Evolutionary conservation across 2,113 vertebrate genomes (phyloP).

Genomic region (Eptesicus fuscus): DNA sequence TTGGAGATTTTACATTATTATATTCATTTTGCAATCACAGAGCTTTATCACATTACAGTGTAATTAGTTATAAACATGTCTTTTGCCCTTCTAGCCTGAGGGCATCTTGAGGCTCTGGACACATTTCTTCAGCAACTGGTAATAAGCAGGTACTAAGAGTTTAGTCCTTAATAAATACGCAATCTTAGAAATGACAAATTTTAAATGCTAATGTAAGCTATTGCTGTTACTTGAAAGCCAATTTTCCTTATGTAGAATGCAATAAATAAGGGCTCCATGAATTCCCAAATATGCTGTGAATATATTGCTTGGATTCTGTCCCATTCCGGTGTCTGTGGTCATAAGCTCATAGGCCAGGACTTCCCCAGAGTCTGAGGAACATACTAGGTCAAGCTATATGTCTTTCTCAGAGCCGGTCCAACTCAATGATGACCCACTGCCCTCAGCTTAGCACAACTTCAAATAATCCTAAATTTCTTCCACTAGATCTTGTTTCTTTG

Average conservation of each 20-base stretch:
- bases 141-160: background rate
- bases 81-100: background rate
- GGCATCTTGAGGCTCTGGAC: background rate
- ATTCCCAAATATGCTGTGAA: background rate
- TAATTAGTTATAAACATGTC: background rate
- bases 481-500: background rate
- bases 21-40: background rate
- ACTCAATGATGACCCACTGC: background rate
- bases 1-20: background rate
- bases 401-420: background rate
- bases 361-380: background rate
- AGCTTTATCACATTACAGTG: background rate
- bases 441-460: background rate
- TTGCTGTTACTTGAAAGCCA: background rate
- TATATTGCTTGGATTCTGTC: background rate
- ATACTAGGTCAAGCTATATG: background rate
- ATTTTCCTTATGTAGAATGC: background rate
- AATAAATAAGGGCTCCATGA: background rate
- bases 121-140: background rate
- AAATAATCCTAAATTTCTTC: slow-evolving; percentile 11
- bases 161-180: background rate
- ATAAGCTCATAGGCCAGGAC: background rate
- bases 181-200: background rate
- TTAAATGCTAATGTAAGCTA: background rate
- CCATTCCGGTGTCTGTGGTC: background rate